Evolutionary conservation across 2,113 vertebrate genomes (phyloP).

Genomic region (Bos indicus): DNA sequence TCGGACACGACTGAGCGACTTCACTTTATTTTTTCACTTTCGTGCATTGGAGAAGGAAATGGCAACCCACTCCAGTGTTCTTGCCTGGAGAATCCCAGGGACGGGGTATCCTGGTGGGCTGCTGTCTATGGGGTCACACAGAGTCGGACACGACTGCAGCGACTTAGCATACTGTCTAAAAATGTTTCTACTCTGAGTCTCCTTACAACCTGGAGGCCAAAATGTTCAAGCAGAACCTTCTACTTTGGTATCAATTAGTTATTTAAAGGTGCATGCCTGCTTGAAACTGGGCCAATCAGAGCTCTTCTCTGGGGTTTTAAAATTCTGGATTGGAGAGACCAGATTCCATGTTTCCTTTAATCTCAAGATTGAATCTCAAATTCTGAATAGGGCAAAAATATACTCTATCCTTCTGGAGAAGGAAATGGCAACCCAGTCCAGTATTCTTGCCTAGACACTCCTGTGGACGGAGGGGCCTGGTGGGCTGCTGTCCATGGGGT

Average conservation of each 20-base stretch:
- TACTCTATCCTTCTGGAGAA: not conserved
- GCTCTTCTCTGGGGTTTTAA: not conserved
- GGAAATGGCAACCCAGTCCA: not conserved
- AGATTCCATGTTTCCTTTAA: not conserved
- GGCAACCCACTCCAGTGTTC: too few species aligned
- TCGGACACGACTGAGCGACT: too few species aligned
- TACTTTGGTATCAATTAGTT: not conserved
- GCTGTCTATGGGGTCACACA: too few species aligned
- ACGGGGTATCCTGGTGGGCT: too few species aligned
- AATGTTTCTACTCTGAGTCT: not conserved
- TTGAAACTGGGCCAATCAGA: not conserved
- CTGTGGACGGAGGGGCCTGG: not conserved
- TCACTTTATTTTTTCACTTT: too few species aligned
- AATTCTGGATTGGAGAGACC: not conserved
- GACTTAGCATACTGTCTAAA: not conserved
- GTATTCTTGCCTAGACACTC: not conserved
- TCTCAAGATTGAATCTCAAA: not conserved
- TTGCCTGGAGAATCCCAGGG: too few species aligned
- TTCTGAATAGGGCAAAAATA: not conserved
- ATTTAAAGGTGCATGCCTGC: not conserved
- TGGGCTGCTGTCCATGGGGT: not conserved
- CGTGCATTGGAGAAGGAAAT: too few species aligned
- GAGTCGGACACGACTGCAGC: too few species aligned
- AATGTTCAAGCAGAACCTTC: not conserved
- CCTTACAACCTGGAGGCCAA: not conserved